Percentiles rank a stretch among this genome's conserved stretches.
These are phyloP conservation scores for Malacosoma neustria DNA, from an alignment of 2,888 invertebrate genomes.

Conservation along the genomic window DNA sequence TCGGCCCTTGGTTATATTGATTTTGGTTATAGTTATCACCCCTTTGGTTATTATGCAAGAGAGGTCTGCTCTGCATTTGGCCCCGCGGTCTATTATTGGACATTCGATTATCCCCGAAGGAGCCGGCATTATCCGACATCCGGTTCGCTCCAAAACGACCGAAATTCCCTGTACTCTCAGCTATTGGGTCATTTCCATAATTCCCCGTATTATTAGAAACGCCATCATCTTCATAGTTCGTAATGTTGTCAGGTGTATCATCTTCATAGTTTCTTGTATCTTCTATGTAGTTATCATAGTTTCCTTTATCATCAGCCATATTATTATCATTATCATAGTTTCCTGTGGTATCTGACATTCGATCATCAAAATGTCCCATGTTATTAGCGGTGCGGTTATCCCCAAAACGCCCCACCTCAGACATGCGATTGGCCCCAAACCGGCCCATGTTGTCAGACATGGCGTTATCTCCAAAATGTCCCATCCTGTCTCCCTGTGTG, in stretches of 20 bases:
- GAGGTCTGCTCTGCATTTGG: not conserved
- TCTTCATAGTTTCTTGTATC: no score
- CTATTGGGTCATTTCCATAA: no score
- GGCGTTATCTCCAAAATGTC: not conserved
- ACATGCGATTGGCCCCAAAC: not conserved
- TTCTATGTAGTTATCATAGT: no score
- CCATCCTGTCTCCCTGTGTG: not conserved
- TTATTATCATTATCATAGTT: no score
- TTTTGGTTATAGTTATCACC: slow-evolving; percentile 3
- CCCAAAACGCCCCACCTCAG: not conserved
- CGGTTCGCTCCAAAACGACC: not conserved
- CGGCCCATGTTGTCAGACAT: slow-evolving; percentile 8
- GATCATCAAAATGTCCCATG: no score
- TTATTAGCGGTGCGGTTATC: not conserved
- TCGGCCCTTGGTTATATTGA: slow-evolving; percentile 22
- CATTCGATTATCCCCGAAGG: not conserved
- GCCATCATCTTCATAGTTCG: no score
- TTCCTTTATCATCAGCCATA: no score
- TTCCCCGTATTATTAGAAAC: no score
- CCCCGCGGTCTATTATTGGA: no score
- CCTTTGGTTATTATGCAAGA: not conserved
- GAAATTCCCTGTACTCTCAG: no score
- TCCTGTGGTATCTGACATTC: no score
- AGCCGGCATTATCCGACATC: not conserved
- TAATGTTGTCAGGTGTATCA: no score